These are phyloP conservation scores for Percopsis omiscomaycus DNA, from an alignment of 2,797 vertebrate species.

Conservation along the genomic window DNA sequence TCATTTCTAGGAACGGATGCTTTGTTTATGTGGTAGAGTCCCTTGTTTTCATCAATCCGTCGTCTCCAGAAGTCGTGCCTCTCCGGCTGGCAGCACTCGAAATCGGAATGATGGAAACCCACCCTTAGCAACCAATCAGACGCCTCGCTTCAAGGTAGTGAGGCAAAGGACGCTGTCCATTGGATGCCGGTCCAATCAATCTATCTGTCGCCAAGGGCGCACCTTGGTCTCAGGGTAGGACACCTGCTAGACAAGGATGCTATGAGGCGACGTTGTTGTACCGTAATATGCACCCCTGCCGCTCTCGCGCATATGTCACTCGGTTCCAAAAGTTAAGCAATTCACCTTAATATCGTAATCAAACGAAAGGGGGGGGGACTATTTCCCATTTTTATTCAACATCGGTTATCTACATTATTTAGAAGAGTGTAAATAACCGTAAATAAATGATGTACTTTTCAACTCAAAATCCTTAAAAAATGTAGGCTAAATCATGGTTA, in stretches of 20 bases:
- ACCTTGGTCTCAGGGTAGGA: constrained; percentile 60
- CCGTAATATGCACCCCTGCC: constrained; percentile 3
- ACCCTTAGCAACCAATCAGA: constrained; percentile 80
- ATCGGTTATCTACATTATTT: too few species aligned
- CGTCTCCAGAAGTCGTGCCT: constrained; percentile 69
- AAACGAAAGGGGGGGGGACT: too few species aligned
- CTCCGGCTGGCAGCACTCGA: constrained; percentile 69
- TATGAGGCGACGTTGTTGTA: constrained; percentile 51
- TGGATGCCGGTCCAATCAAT: constrained; percentile 54
- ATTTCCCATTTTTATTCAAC: too few species aligned
- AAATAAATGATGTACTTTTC: too few species aligned
- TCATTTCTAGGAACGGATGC: constrained; percentile 59
- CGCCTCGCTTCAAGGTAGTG: constrained; percentile 25
- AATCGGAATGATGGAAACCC: constrained; percentile 62
- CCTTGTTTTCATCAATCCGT: constrained; percentile 67
- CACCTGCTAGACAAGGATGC: constrained; percentile 72
- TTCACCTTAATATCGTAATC: too few species aligned
- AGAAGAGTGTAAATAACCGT: too few species aligned
- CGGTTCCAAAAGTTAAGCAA: too few species aligned
- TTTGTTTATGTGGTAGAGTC: constrained; percentile 48
- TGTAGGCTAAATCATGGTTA: too few species aligned
- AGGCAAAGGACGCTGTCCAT: constrained; percentile 39
- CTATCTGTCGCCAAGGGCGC: constrained; percentile 57
- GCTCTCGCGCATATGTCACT: too few species aligned
- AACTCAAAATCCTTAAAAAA: too few species aligned